Evolutionary conservation across 2,888 invertebrate genomes (phyloP), one percentile per base, ranked within the genome.

Genomic region (Polyommatus iphigenia): DNA sequence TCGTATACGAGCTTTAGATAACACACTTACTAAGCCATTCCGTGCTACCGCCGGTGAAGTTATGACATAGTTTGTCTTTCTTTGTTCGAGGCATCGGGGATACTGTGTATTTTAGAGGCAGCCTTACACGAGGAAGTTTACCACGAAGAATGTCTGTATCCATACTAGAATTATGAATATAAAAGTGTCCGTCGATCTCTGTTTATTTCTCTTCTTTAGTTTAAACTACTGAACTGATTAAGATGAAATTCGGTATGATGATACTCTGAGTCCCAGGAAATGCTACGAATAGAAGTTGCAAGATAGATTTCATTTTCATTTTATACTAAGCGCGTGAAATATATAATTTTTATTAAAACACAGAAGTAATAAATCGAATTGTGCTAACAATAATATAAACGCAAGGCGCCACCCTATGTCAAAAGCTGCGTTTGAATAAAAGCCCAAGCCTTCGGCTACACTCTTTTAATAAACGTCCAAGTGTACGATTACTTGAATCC

Each of bases 41-140:
- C 29, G 67, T 67, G 67, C 29, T 67, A 32, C 29, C 67, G 29
- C 67, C 67, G 67, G 67, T 67, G 32, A 29, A 67, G 67, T 32
- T 67, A 67, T 67, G 67, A 29, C 67, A 67, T 67, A 67, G 67
- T 67, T 67, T 67, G 67, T 67, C 67, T 67, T 67, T 67, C 67
- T 67, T 67, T 67, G 32, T 67, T 67, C 29, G 13, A 67, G 67
- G 32, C 67, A 18, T 67, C 67, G 29, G 10, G 15, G 15, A 29
- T 67, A 67, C 24, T 62, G 3, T 62, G 24, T 67, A 67, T 29
- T 67, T 67, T 67, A 67, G 29, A 67, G 29, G 0, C 15, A 29
- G 67, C 15, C 29, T 67, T 67, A 67, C 5, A 67, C 15, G 67
- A 67, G 13, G 2, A 32, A 67, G 18, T 18, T 13, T 67, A 32